phyloP scores from a whole-genome alignment of 1,140 invertebrate species.

The Zaprionus ornatus region DNA sequence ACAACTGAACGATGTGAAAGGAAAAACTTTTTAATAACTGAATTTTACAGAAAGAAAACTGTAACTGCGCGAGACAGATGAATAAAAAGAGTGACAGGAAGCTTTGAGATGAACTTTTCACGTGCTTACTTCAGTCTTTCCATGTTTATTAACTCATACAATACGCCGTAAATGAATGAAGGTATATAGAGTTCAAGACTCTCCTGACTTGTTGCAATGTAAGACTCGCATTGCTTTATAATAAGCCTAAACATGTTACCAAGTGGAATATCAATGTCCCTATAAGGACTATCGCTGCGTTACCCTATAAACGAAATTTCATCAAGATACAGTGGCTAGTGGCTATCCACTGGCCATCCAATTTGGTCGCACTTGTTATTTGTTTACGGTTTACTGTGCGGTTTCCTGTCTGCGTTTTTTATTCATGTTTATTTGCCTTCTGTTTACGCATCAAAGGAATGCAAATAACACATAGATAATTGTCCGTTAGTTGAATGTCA shows the following conservation, averaged over 20 bases:
- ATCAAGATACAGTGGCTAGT: neutral
- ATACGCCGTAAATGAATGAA: neutral
- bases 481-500: slow-evolving; percentile 21
- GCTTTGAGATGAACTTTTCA: slow-evolving; percentile 1
- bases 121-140: neutral
- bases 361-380: neutral
- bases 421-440: slow-evolving; percentile 26
- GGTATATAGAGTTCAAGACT: too few species aligned
- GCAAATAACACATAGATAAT: slow-evolving; percentile 55
- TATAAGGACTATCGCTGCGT: neutral
- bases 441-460: slow-evolving; percentile 53
- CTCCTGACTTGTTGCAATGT: too few species aligned
- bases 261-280: neutral
- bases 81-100: neutral
- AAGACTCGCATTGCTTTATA: too few species aligned
- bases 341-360: neutral
- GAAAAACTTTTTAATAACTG: slow-evolving; percentile 70
- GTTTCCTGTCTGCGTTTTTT: slow-evolving; percentile 46
- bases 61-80: neutral
- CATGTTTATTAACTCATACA: neutral
- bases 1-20: slow-evolving; percentile 7
- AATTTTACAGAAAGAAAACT: slow-evolving; percentile 22
- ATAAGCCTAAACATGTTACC: neutral
- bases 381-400: slow-evolving; percentile 30
- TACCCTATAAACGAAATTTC: neutral